A percentile compares a stretch with the other conserved stretches of the same genome.
Conservation (phyloP, 2,888 invertebrate genomes). For the Cosmopolites sordidus region DNA sequence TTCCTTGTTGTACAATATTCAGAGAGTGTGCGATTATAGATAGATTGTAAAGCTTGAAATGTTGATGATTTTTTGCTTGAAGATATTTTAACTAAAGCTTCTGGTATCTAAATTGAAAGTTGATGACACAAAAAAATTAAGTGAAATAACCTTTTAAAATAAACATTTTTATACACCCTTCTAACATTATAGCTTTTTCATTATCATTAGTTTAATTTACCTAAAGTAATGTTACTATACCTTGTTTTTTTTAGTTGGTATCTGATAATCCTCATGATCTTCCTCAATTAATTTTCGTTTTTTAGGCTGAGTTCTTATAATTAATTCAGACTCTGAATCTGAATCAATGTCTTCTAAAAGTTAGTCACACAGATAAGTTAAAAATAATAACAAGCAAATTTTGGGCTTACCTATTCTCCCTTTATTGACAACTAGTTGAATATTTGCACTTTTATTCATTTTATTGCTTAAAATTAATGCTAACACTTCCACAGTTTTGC, state of each 20-base stretch:
- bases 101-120: slow-evolving; percentile 25
- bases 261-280: slow-evolving; percentile 14
- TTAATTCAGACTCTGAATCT: slow-evolving; percentile 13
- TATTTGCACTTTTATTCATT: slow-evolving; percentile 20
- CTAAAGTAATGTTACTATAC: background rate
- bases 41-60: slow-evolving; percentile 36
- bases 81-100: slow-evolving; percentile 31
- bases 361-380: background rate
- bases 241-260: slow-evolving; percentile 10
- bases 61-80: slow-evolving; percentile 32
- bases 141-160: too few relatives aligned
- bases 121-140: background rate
- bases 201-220: background rate
- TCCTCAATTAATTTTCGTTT: slow-evolving; percentile 8
- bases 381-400: background rate
- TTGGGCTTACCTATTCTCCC: slow-evolving; percentile 5
- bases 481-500: slow-evolving; percentile 74
- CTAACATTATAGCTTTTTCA: too few relatives aligned
- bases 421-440: background rate
- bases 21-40: slow-evolving; percentile 39
- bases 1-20: slow-evolving; percentile 27
- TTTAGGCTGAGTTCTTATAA: slow-evolving; percentile 21
- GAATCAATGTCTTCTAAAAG: background rate
- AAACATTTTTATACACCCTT: too few relatives aligned
- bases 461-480: slow-evolving; percentile 60